These are phyloP conservation scores for Ramphastos sulfuratus DNA, from an alignment of 2,113 vertebrate genomes.

Conservation along the genomic window DNA sequence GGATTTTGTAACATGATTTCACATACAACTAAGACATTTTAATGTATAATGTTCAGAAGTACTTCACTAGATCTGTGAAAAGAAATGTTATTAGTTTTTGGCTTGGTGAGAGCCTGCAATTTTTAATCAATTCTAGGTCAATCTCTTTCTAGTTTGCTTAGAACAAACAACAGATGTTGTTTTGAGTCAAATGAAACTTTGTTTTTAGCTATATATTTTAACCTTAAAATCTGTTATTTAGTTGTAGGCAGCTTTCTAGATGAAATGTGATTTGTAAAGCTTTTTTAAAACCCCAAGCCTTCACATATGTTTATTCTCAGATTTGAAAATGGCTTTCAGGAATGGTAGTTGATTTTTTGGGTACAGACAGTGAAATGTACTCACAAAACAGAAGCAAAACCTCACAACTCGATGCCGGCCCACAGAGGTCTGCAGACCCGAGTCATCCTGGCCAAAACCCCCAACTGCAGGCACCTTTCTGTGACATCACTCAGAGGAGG, in stretches of 20 bases:
- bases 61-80: background rate
- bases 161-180: conserved; percentile 49
- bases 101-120: background rate
- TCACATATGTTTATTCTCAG: background rate
- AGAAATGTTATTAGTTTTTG: background rate
- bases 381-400: background rate
- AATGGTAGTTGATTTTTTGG: background rate
- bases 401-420: background rate
- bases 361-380: background rate
- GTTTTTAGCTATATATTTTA: background rate
- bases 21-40: background rate
- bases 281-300: too few relatives aligned
- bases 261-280: background rate
- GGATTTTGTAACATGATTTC: conserved; percentile 19
- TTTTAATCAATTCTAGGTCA: conserved; percentile 45
- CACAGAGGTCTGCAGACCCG: background rate
- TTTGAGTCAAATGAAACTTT: conserved; percentile 27
- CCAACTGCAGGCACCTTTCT: background rate
- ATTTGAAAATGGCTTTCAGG: background rate
- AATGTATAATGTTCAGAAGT: background rate
- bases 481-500: background rate
- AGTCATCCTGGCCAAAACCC: background rate
- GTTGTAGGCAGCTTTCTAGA: background rate
- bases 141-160: conserved; percentile 11
- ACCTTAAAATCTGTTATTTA: background rate